phyloP scores from a whole-genome alignment of 2,113 vertebrate genomes.

The Sorex araneus region DNA sequence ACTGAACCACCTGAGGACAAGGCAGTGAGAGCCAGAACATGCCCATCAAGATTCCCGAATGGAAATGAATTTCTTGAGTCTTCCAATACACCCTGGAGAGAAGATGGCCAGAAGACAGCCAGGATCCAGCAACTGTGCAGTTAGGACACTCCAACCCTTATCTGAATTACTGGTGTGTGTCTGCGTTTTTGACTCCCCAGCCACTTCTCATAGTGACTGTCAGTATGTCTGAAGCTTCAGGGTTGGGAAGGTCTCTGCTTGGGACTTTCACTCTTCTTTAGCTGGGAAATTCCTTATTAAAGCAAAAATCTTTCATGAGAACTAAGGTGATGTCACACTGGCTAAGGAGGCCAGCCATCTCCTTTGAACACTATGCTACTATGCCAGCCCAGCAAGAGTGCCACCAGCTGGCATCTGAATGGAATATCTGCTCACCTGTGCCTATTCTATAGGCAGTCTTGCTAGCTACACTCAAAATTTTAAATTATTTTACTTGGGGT shows the following conservation, averaged over 20 bases:
- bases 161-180: not conserved
- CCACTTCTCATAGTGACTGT: not conserved
- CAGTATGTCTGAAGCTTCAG: constrained; percentile 18
- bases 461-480: not conserved
- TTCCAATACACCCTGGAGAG: not conserved
- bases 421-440: not conserved
- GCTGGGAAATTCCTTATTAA: not conserved
- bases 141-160: not conserved
- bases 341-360: not conserved
- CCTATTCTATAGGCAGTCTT: not conserved
- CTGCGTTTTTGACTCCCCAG: not conserved
- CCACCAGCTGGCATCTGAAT: not conserved
- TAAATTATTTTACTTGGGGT: not conserved
- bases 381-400: not conserved
- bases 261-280: constrained; percentile 38
- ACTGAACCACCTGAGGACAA: constrained; percentile 8
- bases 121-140: not conserved
- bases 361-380: not conserved
- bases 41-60: constrained; percentile 7
- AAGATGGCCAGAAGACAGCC: not conserved
- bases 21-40: not conserved
- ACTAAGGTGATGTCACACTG: not conserved
- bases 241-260: constrained; percentile 1
- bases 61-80: not conserved
- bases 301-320: constrained; percentile 4